Base-by-base conservation (phyloP, 2,113 vertebrate genomes). In the Salminus brasiliensis region DNA sequence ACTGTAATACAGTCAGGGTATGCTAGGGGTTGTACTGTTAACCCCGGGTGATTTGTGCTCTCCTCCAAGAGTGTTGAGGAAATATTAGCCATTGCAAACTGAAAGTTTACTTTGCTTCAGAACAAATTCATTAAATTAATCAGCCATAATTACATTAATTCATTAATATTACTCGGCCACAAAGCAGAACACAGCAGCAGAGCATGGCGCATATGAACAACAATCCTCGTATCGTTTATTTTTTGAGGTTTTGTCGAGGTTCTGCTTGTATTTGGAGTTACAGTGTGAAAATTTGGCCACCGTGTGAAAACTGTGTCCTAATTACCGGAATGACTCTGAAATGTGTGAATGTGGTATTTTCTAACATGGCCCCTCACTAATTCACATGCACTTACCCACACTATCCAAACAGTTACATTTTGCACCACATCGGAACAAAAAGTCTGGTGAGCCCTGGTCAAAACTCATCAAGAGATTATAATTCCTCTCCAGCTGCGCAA, bases 101-200 rank as follows among this genome's bases (percentile, higher is more conserved):
- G n/a, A n/a, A n/a, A n/a, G n/a, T n/a, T n/a, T n/a, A 57, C 21
- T 16, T n/a, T 55, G 52, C 10, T 3, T 18, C 13, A 21, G 25
- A 72, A 36, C 3, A 59, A 59, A 7, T 12, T 25, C 3, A 21
- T 25, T 39, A 5, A 9, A 9, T 5, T 5, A 39, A 39, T 39
- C 4, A 39, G 9, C 9, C 36, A 39, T 39, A 4, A 39, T 39
- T 39, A 39, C 4, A 39, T 5, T 5, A 16, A 47, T 12, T 4
- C 30, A 62, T 49, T 47, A 43, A 52, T 65, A 65, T 39, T 36
- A 66, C 39, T 36, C 23, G 34, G 2, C 21, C 39, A 21, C 34
- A 66, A n/a, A 12, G 29, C 5, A 18, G 21, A 66, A 97, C 92
- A 88, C 53, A 52, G 30, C 29, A 77, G 23, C 69, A 74, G 47